These are phyloP conservation scores for Cossypha dichroa DNA, from an alignment of 2,797 vertebrate genomes.

Conservation along the genomic window DNA sequence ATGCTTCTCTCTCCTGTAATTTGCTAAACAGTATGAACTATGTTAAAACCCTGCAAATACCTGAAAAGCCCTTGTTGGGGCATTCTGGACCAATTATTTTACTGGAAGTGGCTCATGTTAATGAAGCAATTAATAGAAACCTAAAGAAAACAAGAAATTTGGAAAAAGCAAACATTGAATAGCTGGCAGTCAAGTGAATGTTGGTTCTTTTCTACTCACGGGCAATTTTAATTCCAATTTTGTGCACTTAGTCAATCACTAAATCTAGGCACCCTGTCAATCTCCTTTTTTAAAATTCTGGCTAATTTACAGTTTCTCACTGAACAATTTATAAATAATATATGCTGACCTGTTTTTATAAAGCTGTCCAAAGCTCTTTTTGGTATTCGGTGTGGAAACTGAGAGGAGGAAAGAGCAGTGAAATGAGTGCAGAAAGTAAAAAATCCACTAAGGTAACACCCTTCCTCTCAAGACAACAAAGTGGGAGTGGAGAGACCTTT, in stretches of 20 bases:
- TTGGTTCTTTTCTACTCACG: neutral
- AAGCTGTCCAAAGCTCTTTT: neutral
- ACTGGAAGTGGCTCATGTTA: neutral
- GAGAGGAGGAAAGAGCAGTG: neutral
- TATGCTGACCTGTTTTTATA: neutral
- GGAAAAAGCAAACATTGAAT: neutral
- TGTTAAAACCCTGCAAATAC: neutral
- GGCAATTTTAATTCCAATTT: slow-evolving; percentile 21
- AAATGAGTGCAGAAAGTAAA: neutral
- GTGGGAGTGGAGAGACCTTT: neutral
- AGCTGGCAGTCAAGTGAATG: neutral
- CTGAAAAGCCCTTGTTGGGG: neutral
- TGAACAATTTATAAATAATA: neutral
- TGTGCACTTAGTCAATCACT: neutral
- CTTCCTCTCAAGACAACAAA: neutral
- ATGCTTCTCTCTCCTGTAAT: neutral
- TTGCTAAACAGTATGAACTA: neutral
- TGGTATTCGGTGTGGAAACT: neutral
- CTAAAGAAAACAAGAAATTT: slow-evolving; percentile 23
- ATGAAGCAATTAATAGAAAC: slow-evolving; percentile 24
- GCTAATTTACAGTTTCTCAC: neutral
- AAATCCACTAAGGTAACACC: neutral
- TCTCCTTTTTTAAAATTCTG: neutral
- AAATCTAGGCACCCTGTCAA: neutral
- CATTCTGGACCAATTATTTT: neutral